These are phyloP conservation scores for Stratiomys singularior DNA, from an alignment of 2,888 invertebrate genomes.

Conservation along the genomic window DNA sequence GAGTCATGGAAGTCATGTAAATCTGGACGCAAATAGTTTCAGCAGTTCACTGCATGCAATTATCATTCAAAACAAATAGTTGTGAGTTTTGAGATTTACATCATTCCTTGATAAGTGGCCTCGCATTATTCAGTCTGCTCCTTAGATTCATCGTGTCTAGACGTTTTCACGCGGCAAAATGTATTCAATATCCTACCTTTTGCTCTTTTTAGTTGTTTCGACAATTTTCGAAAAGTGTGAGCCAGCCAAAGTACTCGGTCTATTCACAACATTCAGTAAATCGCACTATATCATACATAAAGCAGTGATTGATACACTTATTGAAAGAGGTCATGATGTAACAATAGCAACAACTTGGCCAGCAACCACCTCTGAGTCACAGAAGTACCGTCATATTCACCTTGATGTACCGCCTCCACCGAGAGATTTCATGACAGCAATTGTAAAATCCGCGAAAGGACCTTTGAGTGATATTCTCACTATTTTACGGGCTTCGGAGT, in stretches of 20 bases:
- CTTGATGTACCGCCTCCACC: slow-evolving; percentile 17
- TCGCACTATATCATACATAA: slow-evolving; percentile 63
- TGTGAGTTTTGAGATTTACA: too few species aligned
- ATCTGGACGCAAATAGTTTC: too few species aligned
- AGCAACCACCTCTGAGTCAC: slow-evolving; percentile 49
- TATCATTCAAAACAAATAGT: too few species aligned
- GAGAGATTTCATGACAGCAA: not conserved
- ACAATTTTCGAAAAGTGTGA: not conserved
- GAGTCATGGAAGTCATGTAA: too few species aligned
- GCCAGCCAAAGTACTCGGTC: slow-evolving; percentile 56
- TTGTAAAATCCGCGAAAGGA: not conserved
- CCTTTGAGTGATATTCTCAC: not conserved
- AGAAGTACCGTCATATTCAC: slow-evolving; percentile 27
- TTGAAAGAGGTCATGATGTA: slow-evolving; percentile 62
- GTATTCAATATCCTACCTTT: too few species aligned
- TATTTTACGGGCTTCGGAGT: not conserved
- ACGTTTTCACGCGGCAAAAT: too few species aligned
- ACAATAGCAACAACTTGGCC: slow-evolving; percentile 59
- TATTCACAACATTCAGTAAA: slow-evolving; percentile 61
- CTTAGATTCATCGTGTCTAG: too few species aligned
- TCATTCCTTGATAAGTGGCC: too few species aligned
- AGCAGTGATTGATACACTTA: slow-evolving; percentile 58
- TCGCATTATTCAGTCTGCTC: too few species aligned
- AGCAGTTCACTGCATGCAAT: too few species aligned
- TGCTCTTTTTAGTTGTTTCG: too few species aligned